Base-by-base conservation (phyloP, 2,888 invertebrate genomes). In the Pristionchus japonicus region DNA sequence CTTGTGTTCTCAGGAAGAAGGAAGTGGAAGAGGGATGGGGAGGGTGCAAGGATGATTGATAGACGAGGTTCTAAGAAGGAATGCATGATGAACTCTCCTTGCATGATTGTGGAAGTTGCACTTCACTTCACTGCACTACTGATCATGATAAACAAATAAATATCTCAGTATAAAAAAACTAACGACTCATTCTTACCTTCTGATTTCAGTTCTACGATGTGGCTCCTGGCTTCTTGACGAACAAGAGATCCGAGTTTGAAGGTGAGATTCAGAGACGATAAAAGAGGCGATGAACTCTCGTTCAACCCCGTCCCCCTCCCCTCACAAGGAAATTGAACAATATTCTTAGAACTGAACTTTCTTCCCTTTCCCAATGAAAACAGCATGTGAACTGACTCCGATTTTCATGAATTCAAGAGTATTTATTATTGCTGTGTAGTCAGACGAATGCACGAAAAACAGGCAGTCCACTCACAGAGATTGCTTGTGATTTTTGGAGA, bases 211-310 rank as follows among this genome's bases (percentile, higher is more conserved):
- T 67, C 34, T 67, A 67, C 34, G 77, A 77, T 40, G 37, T 77
- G n/a, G 77, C 77, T 40, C 77, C 77, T 23, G 77, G 77, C 9
- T 77, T 77, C 43, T 13, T 77, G 43, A 27, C 77, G 40, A 77
- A 77, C 47, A 77, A 77, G 34, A 23, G 77, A n/a, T 43, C 43
- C 13, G 77, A 77, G 13, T 77, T 77, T 43, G 77, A 77, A 47
- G 77, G 77, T 77, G 40, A 74, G 70, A 64, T 27, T 27, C 1
- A 0, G 17, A 9, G 31, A 7, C 1, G 27, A 15, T 17, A 2
- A 52, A 52, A 11, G 1, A 61, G n/a, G 23, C 0, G 61, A 61
- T 27, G 23, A 61, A 20, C 52, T 52, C 7, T 52, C 31, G 11
- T 31, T 67, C 67, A 67, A n/a, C n/a, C 31, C 34, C 67, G 13